These are phyloP conservation scores for Aplysia californica DNA, from an alignment of 1,140 invertebrate genomes.

Conservation along the genomic window DNA sequence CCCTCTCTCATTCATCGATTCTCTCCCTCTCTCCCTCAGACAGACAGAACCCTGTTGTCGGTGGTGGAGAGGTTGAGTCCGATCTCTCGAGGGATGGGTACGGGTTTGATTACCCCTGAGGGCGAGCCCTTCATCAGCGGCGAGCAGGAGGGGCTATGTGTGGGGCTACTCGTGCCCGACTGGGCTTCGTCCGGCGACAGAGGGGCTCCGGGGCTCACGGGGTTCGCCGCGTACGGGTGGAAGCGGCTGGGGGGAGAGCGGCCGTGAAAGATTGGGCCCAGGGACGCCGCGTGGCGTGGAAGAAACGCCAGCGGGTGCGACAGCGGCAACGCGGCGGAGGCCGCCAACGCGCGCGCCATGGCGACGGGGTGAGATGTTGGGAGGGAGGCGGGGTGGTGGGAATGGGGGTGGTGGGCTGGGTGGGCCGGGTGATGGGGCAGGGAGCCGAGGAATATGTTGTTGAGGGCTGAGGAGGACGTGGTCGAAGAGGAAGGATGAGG, in stretches of 20 bases:
- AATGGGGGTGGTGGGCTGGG: background rate
- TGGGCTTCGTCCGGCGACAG: conserved; percentile 12
- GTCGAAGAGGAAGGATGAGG: no score
- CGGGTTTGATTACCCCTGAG: conserved; percentile 23
- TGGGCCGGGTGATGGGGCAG: no score
- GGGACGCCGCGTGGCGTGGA: background rate
- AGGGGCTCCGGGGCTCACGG: conserved; percentile 23
- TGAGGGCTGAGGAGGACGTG: no score
- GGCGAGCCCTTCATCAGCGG: conserved; percentile 9
- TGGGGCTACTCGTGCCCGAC: conserved; percentile 19
- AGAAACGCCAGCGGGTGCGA: conserved; percentile 20
- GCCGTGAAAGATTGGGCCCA: conserved; percentile 4
- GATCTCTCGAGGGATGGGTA: conserved; percentile 22
- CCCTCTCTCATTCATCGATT: no score
- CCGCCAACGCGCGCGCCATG: background rate
- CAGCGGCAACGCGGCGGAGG: conserved; percentile 27
- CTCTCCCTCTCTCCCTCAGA: no score
- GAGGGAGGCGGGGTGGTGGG: conserved; percentile 9
- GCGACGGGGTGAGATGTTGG: conserved; percentile 9
- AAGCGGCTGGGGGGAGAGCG: conserved; percentile 22
- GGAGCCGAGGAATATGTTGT: no score
- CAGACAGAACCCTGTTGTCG: background rate
- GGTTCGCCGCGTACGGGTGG: conserved; percentile 34
- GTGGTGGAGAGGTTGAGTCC: conserved; percentile 16
- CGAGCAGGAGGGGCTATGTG: conserved; percentile 25